Base-by-base conservation (phyloP, 1,140 invertebrate species). In the Macrosteles quadrilineatus region DNA sequence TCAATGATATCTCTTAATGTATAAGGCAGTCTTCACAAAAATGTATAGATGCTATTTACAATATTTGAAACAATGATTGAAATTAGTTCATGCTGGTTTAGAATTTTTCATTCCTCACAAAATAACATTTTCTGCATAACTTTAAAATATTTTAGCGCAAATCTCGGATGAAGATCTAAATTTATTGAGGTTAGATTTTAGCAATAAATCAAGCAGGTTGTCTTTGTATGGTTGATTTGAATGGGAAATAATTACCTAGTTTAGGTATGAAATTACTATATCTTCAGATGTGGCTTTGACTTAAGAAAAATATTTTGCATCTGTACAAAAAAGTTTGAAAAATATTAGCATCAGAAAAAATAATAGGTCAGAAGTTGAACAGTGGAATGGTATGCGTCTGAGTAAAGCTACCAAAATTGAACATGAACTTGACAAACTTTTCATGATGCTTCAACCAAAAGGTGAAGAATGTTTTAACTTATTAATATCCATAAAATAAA, bases 11-110 rank as follows among this genome's bases (percentile, higher is more conserved):
- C 17, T 50, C 47, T 50, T 50, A 50, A 50, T 50, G 21, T 50
- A 50, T 50, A 50, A 50, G 47, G 47, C 47, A 50, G 47, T 50
- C 47, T 50, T 50, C 21, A 50, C 47, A 50, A 50, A 50, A 50
- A 50, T 50, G 47, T 50, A 50, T n/a, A 50, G 47, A 50, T 19
- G 21, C 47, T 50, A 50, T 50, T 6, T 50, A 50, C 47, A 50
- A 50, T 9, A 4, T 6, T 50, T n/a, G 17, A 23, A 19, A 50
- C 21, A 6, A 19, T n/a, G 9, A 43, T 19, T 3, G 47, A 19
- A 23, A 19, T 23, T 11, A 50, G 17, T 50, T 50, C 17, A 19
- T n/a, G 47, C 47, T 50, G 17, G 6, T 50, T 50, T 23, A 50
- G 21, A 19, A 50, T 50, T 19, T 4, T n/a, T n/a, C 17, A 43